Evolutionary conservation across 1,140 invertebrate species (phyloP).

Genomic region (Drosophila navojoa): DNA sequence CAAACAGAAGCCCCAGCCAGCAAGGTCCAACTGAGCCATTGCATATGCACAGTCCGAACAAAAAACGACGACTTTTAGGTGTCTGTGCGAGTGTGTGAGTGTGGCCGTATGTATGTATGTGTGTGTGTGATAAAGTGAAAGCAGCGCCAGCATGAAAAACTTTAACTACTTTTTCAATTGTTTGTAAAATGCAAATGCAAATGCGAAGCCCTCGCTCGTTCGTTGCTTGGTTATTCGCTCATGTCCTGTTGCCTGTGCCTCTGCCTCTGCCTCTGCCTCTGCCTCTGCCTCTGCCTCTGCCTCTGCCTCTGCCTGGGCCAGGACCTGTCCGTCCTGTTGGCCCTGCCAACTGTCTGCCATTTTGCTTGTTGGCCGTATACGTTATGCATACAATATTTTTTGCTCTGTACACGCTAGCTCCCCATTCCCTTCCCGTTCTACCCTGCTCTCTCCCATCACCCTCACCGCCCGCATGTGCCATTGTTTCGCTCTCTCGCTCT

Average conservation of each 20-base stretch:
- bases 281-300: too few species aligned
- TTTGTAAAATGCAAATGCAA: constrained; percentile 81
- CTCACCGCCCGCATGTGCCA: not conserved
- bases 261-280: too few species aligned
- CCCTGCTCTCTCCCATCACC: not conserved
- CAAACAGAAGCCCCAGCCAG: constrained; percentile 61
- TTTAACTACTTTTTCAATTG: constrained; percentile 83
- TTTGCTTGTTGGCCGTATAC: constrained; percentile 52
- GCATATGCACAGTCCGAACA: constrained; percentile 53
- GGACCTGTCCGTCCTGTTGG: constrained; percentile 1
- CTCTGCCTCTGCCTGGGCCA: too few species aligned
- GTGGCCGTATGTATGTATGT: constrained; percentile 27
- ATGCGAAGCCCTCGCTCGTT: constrained; percentile 32
- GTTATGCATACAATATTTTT: constrained; percentile 73
- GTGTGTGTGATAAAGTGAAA: constrained; percentile 61
- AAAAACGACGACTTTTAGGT: constrained; percentile 43
- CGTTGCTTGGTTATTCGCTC: constrained; percentile 18
- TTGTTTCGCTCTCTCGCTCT: constrained; percentile 7
- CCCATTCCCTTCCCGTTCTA: not conserved
- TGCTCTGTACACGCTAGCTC: constrained; percentile 5
- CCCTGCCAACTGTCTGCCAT: constrained; percentile 49
- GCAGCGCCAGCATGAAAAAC: constrained; percentile 66
- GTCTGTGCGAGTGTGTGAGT: constrained; percentile 1
- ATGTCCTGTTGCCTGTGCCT: constrained; percentile 21
- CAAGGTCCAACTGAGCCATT: constrained; percentile 50